Conservation (phyloP, 1,140 invertebrate species). For the Anoplolepis gracilipes region DNA sequence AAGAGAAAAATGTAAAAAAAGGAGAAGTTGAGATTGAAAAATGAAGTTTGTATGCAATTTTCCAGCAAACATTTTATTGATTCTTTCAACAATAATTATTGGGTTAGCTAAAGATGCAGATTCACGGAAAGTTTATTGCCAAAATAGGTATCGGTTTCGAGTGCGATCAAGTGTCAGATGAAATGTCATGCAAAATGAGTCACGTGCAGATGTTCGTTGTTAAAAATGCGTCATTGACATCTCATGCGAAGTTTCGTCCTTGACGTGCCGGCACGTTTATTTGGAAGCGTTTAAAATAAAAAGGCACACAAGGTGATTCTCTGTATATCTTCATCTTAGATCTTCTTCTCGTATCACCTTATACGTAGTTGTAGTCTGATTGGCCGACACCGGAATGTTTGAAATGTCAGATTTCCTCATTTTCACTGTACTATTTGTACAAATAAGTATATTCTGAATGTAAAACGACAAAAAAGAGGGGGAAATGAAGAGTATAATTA, state of each 20-base stretch:
- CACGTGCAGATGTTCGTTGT: not conserved
- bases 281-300: constrained; percentile 1
- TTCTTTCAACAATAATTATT: not conserved
- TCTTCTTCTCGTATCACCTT: not conserved
- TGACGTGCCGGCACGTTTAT: not conserved
- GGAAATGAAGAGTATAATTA: too few relatives aligned
- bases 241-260: not conserved
- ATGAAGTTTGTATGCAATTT: too few relatives aligned
- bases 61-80: not conserved
- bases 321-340: not conserved
- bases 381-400: not conserved
- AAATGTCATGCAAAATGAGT: not conserved
- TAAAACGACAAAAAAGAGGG: not conserved
- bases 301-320: constrained; percentile 6
- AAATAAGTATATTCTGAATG: too few relatives aligned
- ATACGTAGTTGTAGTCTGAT: not conserved
- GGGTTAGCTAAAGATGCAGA: not conserved
- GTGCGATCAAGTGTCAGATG: not conserved
- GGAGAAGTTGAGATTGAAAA: too few relatives aligned
- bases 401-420: too few relatives aligned
- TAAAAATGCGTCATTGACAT: not conserved
- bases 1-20: not conserved
- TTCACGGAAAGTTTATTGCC: not conserved
- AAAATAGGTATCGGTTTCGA: not conserved
- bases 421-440: too few relatives aligned